Evolutionary conservation across 2,113 vertebrate genomes (phyloP), one percentile per base, ranked within the genome.

Genomic region (Dasyurus viverrinus): DNA sequence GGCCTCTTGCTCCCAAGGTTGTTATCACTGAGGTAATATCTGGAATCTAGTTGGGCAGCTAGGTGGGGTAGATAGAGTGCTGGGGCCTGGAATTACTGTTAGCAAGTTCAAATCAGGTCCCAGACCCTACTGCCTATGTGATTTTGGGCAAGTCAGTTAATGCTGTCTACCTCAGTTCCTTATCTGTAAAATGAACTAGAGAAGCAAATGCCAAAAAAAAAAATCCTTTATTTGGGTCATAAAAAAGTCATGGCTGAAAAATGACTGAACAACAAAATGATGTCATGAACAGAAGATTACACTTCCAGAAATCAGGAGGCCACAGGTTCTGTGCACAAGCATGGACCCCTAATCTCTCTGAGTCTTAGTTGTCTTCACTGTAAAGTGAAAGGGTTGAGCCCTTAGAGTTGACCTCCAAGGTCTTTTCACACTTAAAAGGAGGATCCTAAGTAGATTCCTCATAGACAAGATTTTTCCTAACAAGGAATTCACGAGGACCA

Each of bases 391-490:
- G 2, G 1, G 30, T 68, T 68, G 68, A 16, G 8, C 36, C 14
- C 36, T 19, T 76, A n/a, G 68, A n/a, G 60, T n/a, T 76, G 36
- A 14, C 36, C 19, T 23, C 68, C 68, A 42, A 84, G 68, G 68
- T 23, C n/a, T 19, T 8, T 8, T 42, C 68, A n/a, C 42, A 84
- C 19, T 23, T 42, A 84, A 84, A 84, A 6, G 91, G 94, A 90
- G 89, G 48, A 90, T 96, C 92, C 47, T 76, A 84, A 94, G 76
- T 53, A 92, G 68, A 92, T 68, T 55, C 24, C 89, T 84, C 42
- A 36, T 47, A 46, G 27, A 57, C 53, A 96, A 90, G 53, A 93
- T 5, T 10, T n/a, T 92, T 90, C 27, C 47, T 68, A 26, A 60
- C 53, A 47, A 91, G 89, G 91, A 42, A 89, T 26, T 8, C 8